Percentiles rank a stretch among this genome's conserved stretches.
Conservation (phyloP, 2,113 vertebrate species). For the Paradoxurus hermaphroditus region DNA sequence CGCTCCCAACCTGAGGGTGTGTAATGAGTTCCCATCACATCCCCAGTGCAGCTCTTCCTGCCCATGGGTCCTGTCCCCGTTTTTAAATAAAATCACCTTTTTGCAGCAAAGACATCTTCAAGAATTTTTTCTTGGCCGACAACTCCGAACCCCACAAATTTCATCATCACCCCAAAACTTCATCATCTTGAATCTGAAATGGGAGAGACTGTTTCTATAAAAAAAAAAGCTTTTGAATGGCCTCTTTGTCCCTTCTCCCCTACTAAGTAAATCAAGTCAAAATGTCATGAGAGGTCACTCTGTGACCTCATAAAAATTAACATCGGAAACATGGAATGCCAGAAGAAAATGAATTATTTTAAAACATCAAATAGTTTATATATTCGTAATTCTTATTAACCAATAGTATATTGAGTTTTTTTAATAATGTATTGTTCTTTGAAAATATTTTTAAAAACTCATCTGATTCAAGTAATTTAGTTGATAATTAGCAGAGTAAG, state of each 20-base stretch:
- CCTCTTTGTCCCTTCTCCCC: slow-evolving; percentile 7
- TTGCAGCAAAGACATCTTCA: too few relatives aligned
- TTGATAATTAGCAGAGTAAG: background rate
- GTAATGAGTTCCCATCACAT: too few relatives aligned
- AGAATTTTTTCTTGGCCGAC: too few relatives aligned
- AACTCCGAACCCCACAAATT: too few relatives aligned
- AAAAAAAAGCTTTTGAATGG: slow-evolving; percentile 37
- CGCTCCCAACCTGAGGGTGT: too few relatives aligned
- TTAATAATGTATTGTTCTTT: background rate
- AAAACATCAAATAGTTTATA: background rate
- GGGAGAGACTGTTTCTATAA: slow-evolving; percentile 40
- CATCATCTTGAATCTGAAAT: background rate
- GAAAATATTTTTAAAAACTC: background rate
- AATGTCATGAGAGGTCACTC: background rate
- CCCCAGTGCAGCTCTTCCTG: too few relatives aligned
- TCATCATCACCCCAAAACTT: too few relatives aligned
- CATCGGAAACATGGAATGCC: background rate
- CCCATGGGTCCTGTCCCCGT: too few relatives aligned
- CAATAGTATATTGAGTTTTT: background rate
- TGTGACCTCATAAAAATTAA: slow-evolving; percentile 5
- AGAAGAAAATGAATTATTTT: background rate
- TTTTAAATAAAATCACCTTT: too few relatives aligned
- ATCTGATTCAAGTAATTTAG: background rate
- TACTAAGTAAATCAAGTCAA: slow-evolving; percentile 32
- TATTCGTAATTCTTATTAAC: background rate